Conservation (phyloP, 2,888 invertebrate species). For the Rhagophthalmus giganteus region DNA sequence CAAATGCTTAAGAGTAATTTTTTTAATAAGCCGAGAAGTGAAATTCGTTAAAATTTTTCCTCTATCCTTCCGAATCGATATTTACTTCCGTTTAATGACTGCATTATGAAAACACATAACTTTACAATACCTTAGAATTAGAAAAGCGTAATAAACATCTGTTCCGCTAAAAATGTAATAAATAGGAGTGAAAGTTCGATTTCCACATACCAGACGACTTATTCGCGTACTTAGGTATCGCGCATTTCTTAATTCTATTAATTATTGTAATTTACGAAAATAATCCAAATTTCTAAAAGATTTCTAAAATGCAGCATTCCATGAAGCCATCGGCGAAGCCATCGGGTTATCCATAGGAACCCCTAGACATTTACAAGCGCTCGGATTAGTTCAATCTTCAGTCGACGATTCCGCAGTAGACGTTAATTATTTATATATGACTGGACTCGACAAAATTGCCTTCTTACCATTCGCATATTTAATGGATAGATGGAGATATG, state of each 20-base stretch:
- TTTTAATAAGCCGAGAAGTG: too few relatives aligned
- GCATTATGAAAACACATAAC: too few relatives aligned
- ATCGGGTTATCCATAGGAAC: conserved; percentile 83
- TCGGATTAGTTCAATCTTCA: conserved; percentile 80
- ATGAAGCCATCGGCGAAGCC: conserved; percentile 90
- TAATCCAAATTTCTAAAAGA: conserved; percentile 14
- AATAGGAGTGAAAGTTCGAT: conserved; percentile 16
- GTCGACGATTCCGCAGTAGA: conserved; percentile 81
- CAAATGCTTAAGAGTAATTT: too few relatives aligned
- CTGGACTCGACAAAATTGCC: conserved; percentile 83
- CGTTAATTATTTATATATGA: conserved; percentile 80
- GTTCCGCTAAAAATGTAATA: conserved; percentile 21
- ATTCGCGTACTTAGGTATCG: conserved; percentile 5
- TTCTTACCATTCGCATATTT: conserved; percentile 83
- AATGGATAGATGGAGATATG: conserved; percentile 86
- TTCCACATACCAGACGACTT: conserved; percentile 12
- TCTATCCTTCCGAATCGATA: too few relatives aligned
- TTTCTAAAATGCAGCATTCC: conserved; percentile 69
- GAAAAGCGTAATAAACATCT: conserved; percentile 23
- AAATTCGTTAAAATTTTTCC: too few relatives aligned
- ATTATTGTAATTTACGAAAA: conserved; percentile 15
- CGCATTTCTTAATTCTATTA: conserved; percentile 15
- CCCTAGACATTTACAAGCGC: conserved; percentile 79
- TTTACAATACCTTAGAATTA: too few relatives aligned
- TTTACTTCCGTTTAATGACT: conserved; percentile 4